A percentile compares a stretch with the other conserved stretches of the same genome.
These are phyloP conservation scores for Trypoxylus dichotomus DNA, from an alignment of 1,140 invertebrate species.

Conservation along the genomic window DNA sequence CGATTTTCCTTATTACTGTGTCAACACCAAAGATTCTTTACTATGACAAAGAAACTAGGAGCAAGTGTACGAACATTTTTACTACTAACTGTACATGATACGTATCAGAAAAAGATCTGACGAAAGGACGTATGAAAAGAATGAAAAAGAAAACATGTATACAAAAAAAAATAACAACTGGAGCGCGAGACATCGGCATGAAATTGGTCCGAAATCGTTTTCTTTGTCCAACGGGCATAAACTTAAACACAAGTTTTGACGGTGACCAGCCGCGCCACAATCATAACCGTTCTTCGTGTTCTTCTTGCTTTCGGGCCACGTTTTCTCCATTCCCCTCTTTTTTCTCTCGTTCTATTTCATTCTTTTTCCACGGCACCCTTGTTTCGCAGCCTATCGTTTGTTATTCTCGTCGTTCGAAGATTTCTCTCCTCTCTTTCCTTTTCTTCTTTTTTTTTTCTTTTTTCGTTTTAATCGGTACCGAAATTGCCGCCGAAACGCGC, in stretches of 20 bases:
- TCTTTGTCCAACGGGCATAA: conserved; percentile 20
- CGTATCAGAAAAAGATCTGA: too few species aligned
- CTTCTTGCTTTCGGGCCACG: not conserved
- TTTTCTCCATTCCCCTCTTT: not conserved
- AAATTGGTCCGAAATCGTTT: conserved; percentile 20
- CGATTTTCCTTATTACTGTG: too few species aligned
- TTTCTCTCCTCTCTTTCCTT: not conserved
- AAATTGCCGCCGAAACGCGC: not conserved
- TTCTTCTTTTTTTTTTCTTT: too few species aligned
- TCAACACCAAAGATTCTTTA: too few species aligned
- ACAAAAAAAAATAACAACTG: not conserved
- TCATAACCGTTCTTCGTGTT: conserved; percentile 8
- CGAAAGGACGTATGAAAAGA: not conserved
- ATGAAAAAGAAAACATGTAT: not conserved
- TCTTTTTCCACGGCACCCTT: not conserved
- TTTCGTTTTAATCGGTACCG: conserved; percentile 19
- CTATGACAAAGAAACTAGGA: too few species aligned
- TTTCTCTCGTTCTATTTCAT: not conserved
- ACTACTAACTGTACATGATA: too few species aligned
- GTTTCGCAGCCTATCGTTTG: not conserved
- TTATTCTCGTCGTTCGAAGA: not conserved
- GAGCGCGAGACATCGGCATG: not conserved
- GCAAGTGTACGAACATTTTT: too few species aligned
- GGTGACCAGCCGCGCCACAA: conserved; percentile 10
- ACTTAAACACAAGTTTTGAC: conserved; percentile 22